phyloP scores from a whole-genome alignment of 2,888 invertebrate species.

The Tipula unca region DNA sequence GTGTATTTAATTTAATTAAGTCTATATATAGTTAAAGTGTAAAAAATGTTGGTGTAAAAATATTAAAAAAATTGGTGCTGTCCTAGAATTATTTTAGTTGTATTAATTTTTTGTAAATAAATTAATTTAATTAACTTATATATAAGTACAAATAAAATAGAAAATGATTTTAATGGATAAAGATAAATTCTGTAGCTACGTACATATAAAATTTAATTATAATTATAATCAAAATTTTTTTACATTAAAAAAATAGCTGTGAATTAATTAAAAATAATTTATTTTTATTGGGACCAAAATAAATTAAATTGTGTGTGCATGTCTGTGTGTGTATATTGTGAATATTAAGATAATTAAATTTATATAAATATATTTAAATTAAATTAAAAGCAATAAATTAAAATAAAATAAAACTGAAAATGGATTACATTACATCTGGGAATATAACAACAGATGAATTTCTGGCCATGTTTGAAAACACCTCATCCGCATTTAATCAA shows the following conservation, averaged over 20 bases:
- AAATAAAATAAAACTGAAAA: conserved; percentile 21
- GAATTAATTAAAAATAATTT: conserved; percentile 15
- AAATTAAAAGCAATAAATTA: not conserved
- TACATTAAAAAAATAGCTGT: conserved; percentile 14
- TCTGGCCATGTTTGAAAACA: conserved; percentile 37
- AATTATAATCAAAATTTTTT: conserved; percentile 1
- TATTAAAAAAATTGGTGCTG: not conserved
- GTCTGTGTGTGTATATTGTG: not conserved
- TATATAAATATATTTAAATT: not conserved
- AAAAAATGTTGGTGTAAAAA: not conserved
- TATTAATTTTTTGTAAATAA: not conserved
- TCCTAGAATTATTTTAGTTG: not conserved
- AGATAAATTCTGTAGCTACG: not conserved
- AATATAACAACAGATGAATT: conserved; percentile 43
- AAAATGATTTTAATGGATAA: not conserved
- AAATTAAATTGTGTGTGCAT: not conserved
- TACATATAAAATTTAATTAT: not conserved
- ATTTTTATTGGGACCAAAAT: not conserved
- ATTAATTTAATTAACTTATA: not conserved
- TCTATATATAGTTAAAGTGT: conserved; percentile 1
- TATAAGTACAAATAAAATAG: not conserved
- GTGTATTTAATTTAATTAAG: not conserved
- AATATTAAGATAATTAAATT: too few species aligned
- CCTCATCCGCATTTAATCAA: conserved; percentile 20
- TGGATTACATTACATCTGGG: conserved; percentile 18